Evolutionary conservation across 2,797 vertebrate species (phyloP).

Genomic region (Rhinatrema bivittatum): DNA sequence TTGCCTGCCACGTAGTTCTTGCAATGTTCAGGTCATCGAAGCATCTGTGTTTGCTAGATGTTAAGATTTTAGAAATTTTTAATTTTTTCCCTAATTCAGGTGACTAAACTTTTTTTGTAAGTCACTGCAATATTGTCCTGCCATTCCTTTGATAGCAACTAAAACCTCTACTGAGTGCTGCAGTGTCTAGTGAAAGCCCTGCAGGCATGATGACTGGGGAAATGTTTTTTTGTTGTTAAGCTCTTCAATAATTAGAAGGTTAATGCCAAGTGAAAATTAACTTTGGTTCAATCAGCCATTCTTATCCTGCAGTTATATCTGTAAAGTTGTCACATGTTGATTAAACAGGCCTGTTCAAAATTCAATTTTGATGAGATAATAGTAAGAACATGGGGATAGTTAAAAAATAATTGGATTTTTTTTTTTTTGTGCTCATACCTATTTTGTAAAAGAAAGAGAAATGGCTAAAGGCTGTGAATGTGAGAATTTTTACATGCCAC

Average conservation of each 20-base stretch:
- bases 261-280: slow-evolving; percentile 35
- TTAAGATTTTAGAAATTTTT: too few species aligned
- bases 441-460: not conserved
- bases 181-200: not conserved
- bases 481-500: too few species aligned
- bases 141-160: too few species aligned
- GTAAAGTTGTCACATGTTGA: slow-evolving; percentile 14
- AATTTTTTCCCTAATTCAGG: too few species aligned
- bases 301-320: not conserved
- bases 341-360: slow-evolving; percentile 11
- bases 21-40: too few species aligned
- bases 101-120: too few species aligned
- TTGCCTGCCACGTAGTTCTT: too few species aligned
- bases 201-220: not conserved
- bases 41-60: too few species aligned
- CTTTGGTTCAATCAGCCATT: slow-evolving; percentile 10
- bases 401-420: slow-evolving; percentile 7
- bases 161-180: too few species aligned
- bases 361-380: slow-evolving; percentile 6
- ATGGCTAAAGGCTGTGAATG: not conserved
- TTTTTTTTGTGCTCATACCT: too few species aligned
- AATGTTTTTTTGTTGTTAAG: not conserved
- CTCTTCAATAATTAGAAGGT: slow-evolving; percentile 24
- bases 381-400: not conserved
- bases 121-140: too few species aligned